Percentiles rank a stretch among this genome's conserved stretches.
phyloP scores from a whole-genome alignment of 2,113 vertebrate genomes.

The Talpa occidentalis region DNA sequence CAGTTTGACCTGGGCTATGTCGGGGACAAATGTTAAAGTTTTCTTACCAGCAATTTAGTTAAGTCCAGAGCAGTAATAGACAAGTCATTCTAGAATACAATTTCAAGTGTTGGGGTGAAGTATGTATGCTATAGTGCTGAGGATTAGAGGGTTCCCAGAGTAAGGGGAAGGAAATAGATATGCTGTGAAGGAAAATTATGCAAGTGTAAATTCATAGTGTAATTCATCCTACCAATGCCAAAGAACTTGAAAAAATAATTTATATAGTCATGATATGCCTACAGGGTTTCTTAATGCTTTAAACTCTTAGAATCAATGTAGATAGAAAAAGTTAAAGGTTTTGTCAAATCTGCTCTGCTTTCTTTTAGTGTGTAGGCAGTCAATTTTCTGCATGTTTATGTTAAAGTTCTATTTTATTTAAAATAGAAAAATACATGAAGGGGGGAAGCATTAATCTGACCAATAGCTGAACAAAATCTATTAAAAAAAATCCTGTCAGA shows the following conservation, averaged over 20 bases:
- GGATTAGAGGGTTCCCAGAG: fast-evolving
- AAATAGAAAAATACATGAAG: background rate
- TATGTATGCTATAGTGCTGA: background rate
- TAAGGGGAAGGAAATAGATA: background rate
- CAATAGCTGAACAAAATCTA: constrained; percentile 12
- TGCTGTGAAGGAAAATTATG: background rate
- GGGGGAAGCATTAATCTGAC: background rate
- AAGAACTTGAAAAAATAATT: no score
- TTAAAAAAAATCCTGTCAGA: background rate
- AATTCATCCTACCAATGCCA: background rate
- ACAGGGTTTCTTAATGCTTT: background rate
- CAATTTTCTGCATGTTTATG: background rate
- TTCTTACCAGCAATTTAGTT: background rate
- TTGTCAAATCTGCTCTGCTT: constrained; percentile 14
- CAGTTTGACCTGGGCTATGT: background rate
- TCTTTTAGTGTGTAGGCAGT: background rate
- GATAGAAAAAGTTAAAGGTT: background rate
- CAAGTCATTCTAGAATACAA: fast-evolving
- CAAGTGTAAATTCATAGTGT: background rate
- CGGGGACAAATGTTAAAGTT: background rate
- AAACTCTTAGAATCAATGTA: background rate
- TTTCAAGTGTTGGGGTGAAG: fast-evolving
- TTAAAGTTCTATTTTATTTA: background rate
- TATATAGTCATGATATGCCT: no score
- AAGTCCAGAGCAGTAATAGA: background rate